Conservation (phyloP, 2,113 vertebrate species). For the Acanthochromis polyacanthus region DNA sequence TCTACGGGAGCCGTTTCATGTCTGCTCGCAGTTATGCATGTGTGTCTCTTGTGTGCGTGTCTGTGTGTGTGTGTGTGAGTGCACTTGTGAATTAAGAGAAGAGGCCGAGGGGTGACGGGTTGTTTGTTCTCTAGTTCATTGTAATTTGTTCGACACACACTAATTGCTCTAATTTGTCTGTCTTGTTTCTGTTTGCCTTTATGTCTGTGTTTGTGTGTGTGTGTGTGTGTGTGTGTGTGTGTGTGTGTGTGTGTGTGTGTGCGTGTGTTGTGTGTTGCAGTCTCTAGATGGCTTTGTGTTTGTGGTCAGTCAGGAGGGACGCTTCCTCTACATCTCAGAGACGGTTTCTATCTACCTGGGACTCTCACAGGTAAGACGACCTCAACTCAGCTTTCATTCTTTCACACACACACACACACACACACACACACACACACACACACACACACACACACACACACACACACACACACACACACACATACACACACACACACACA, state of each 20-base stretch:
- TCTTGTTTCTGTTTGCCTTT: conserved; percentile 79
- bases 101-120: conserved; percentile 73
- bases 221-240: conserved; percentile 26
- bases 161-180: conserved; percentile 85
- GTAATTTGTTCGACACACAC: conserved; percentile 82
- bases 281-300: conserved; percentile 94
- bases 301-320: conserved; percentile 92
- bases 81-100: conserved; percentile 59
- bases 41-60: conserved; percentile 7
- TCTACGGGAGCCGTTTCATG: conserved; percentile 53
- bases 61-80: conserved; percentile 2
- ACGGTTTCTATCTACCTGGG: conserved; percentile 95
- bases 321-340: conserved; percentile 95
- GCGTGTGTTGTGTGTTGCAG: conserved; percentile 72
- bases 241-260: conserved; percentile 40
- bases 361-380: conserved; percentile 91
- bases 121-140: conserved; percentile 82
- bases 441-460: conserved; percentile 34
- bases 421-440: conserved; percentile 37
- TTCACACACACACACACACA: conserved; percentile 18
- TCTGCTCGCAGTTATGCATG: conserved; percentile 50
- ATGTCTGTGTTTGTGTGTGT: conserved; percentile 62
- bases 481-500: conserved; percentile 28
- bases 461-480: conserved; percentile 21
- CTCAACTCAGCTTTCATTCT: conserved; percentile 27